Conservation (phyloP, 2,113 vertebrate species). For the Sylvia atricapilla region DNA sequence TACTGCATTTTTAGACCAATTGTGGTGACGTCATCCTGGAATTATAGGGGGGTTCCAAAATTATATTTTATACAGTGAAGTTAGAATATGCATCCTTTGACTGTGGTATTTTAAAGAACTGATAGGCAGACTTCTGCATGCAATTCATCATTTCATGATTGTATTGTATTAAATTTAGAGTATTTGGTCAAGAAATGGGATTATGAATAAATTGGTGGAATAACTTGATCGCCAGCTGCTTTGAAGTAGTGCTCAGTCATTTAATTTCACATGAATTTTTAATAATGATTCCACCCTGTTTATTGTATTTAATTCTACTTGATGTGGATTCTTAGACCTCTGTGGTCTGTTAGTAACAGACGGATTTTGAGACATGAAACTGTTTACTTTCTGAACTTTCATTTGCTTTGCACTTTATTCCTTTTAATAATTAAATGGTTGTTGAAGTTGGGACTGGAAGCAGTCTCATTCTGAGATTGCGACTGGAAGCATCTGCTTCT, state of each 20-base stretch:
- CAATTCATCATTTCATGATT: not conserved
- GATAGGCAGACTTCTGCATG: not conserved
- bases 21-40: not conserved
- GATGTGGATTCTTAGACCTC: not conserved
- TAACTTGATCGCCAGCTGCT: not conserved
- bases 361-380: not conserved
- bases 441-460: not conserved
- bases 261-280: slow-evolving; percentile 14
- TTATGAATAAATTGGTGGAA: not conserved
- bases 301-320: not conserved
- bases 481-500: slow-evolving; percentile 19
- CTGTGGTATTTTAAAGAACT: not conserved
- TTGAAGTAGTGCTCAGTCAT: not conserved
- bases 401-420: not conserved
- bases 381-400: slow-evolving; percentile 18
- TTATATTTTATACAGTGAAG: not conserved
- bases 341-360: not conserved
- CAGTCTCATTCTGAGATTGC: not conserved
- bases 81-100: not conserved
- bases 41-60: not conserved
- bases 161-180: not conserved
- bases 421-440: not conserved
- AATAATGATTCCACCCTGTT: not conserved
- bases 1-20: not conserved
- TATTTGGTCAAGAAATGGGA: not conserved